Evolutionary conservation across 2,797 vertebrate genomes (phyloP).

Genomic region (Phaenicophaeus curvirostris): DNA sequence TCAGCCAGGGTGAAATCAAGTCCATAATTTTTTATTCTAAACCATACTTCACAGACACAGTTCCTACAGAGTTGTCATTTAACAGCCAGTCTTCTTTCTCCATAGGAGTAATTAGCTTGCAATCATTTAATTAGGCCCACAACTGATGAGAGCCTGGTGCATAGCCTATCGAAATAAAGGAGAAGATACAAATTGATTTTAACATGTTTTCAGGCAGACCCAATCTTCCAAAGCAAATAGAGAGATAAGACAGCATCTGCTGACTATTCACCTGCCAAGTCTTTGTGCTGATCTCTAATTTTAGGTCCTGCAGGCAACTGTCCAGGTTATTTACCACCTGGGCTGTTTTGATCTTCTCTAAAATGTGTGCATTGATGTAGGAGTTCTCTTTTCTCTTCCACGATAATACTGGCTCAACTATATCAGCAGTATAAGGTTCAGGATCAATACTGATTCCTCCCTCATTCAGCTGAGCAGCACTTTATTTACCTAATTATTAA

Average conservation of each 20-base stretch:
- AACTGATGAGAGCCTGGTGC: slow-evolving; percentile 16
- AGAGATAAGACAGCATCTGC: slow-evolving; percentile 66
- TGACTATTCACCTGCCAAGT: slow-evolving; percentile 52
- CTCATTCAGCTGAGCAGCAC: neutral
- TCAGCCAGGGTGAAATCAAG: neutral
- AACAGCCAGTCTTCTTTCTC: slow-evolving; percentile 38
- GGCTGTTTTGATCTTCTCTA: slow-evolving; percentile 25
- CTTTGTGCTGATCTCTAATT: slow-evolving; percentile 52
- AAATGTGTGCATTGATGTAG: neutral
- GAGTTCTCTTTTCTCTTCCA: neutral
- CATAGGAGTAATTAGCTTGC: slow-evolving; percentile 38
- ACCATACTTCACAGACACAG: neutral
- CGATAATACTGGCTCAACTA: neutral
- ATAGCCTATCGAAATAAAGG: slow-evolving; percentile 21
- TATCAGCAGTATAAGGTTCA: neutral
- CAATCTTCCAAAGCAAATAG: slow-evolving; percentile 61
- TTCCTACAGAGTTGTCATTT: slow-evolving; percentile 23
- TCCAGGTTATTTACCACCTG: slow-evolving; percentile 61
- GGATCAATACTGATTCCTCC: slow-evolving; percentile 10
- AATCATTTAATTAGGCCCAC: slow-evolving; percentile 54
- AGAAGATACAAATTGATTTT: slow-evolving; percentile 56
- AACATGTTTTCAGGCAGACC: slow-evolving; percentile 44
- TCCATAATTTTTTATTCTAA: slow-evolving; percentile 22
- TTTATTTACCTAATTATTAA: slow-evolving; percentile 23
- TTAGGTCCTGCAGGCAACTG: slow-evolving; percentile 47